Conservation (phyloP, 1,140 invertebrate species). For the Asbolus verrucosus region DNA sequence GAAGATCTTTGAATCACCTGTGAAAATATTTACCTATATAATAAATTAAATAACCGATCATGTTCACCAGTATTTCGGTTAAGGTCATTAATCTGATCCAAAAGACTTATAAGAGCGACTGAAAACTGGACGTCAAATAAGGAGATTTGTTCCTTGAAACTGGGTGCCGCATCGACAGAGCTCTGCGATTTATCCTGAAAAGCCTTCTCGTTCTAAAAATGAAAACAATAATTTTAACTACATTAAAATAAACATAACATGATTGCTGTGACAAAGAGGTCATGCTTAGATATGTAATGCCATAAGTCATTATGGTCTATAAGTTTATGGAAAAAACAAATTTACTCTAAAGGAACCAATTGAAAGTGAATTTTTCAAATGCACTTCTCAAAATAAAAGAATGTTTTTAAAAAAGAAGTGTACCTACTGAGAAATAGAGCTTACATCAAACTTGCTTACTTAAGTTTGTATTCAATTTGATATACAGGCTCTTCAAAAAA, state of each 20-base stretch:
- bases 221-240: neutral
- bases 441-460: no score
- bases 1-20: no score
- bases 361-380: no score
- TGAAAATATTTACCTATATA: conserved; percentile 60
- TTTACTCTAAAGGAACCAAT: no score
- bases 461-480: no score
- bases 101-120: conserved; percentile 55
- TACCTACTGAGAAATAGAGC: no score
- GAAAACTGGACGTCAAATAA: conserved; percentile 60
- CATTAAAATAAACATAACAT: neutral
- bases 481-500: no score
- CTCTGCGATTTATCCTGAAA: conserved; percentile 46
- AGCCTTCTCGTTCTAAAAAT: conserved; percentile 52
- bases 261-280: neutral
- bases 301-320: no score
- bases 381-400: no score
- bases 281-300: neutral
- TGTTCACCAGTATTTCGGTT: conserved; percentile 62
- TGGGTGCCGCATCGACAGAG: conserved; percentile 45
- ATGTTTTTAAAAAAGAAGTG: no score
- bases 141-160: conserved; percentile 61
- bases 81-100: conserved; percentile 62
- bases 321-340: no score
- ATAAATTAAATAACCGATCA: conserved; percentile 62